These are phyloP conservation scores for Platalea minor DNA, from an alignment of 2,797 vertebrate genomes.

Conservation along the genomic window DNA sequence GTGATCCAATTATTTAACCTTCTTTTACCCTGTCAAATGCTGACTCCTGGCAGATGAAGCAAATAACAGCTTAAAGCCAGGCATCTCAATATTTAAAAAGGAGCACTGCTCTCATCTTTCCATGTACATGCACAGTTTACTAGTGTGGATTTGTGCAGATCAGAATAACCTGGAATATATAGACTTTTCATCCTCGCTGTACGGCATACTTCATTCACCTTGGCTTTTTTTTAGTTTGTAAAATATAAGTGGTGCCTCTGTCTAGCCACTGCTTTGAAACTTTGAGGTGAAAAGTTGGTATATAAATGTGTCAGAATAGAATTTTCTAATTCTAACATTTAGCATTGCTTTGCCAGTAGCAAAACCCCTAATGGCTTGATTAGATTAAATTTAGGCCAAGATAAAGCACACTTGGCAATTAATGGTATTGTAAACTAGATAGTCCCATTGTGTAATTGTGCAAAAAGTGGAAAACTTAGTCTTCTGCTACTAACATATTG, in stretches of 20 bases:
- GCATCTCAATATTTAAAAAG: neutral
- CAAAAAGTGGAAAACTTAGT: neutral
- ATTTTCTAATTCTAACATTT: neutral
- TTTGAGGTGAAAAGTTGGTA: neutral
- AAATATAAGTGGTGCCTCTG: neutral
- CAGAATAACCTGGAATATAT: neutral
- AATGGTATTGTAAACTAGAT: neutral
- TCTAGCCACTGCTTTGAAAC: neutral
- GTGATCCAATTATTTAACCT: neutral
- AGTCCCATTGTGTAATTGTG: neutral
- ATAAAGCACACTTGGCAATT: neutral
- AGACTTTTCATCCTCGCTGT: neutral
- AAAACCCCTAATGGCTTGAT: neutral
- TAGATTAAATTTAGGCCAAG: neutral
- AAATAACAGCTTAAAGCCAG: neutral
- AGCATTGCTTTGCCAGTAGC: neutral
- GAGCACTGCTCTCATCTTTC: neutral
- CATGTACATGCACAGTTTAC: rapidly evolving
- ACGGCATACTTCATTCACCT: neutral
- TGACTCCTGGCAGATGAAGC: neutral
- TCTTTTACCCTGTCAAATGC: neutral
- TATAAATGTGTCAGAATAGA: neutral
- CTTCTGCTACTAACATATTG: neutral
- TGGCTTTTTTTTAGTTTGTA: neutral
- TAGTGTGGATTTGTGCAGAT: neutral